Percentiles rank a stretch among this genome's conserved stretches.
Evolutionary conservation across 2,797 vertebrate genomes (phyloP).

Genomic region (Mustela erminea): DNA sequence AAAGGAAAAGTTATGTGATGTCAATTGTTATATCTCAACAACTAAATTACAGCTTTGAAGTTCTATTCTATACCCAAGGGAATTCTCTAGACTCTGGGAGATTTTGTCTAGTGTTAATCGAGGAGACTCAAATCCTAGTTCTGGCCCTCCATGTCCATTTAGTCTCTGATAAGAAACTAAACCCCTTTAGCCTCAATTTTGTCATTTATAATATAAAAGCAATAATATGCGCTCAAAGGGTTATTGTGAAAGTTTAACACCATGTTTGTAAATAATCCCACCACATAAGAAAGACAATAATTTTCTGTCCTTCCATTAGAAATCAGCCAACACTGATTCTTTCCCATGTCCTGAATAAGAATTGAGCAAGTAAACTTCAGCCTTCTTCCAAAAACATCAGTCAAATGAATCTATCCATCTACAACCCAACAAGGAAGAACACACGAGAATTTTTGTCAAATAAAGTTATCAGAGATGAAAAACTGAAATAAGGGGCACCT

Average conservation of each 20-base stretch:
- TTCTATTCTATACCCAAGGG: neutral
- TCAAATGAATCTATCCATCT: neutral
- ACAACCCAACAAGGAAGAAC: neutral
- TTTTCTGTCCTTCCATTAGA: neutral
- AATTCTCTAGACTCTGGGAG: neutral
- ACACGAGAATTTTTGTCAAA: neutral
- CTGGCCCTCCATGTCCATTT: neutral
- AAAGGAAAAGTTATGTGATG: neutral
- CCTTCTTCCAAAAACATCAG: neutral
- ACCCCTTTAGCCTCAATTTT: neutral
- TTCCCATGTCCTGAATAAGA: neutral
- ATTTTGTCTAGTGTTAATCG: neutral
- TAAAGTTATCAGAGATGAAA: neutral
- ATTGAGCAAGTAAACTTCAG: neutral
- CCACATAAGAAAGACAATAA: neutral
- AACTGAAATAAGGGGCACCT: neutral
- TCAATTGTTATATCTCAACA: neutral
- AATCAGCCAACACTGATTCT: neutral
- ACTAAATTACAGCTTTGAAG: neutral
- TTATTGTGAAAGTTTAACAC: neutral
- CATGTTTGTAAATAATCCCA: neutral
- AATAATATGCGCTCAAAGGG: neutral
- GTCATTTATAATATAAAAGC: neutral
- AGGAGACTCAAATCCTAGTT: neutral
- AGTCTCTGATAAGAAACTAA: neutral